phyloP scores from a whole-genome alignment of 1,140 invertebrate genomes.

The Protaetia brevitarsis region DNA sequence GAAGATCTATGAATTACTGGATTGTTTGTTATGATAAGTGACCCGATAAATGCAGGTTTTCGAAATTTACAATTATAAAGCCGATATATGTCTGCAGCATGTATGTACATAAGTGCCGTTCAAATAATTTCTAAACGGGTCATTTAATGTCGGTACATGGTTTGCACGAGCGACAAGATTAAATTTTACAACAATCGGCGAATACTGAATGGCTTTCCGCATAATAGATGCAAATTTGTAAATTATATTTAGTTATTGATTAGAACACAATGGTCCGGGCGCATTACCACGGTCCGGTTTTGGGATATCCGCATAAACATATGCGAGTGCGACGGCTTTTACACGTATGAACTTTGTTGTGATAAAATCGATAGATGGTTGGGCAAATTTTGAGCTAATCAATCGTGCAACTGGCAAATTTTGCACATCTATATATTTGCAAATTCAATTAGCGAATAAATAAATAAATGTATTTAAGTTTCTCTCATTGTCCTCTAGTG shows the following conservation, averaged over 20 bases:
- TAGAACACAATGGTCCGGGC: background rate
- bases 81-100: background rate
- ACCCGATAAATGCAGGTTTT: no score
- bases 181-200: background rate
- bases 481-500: no score
- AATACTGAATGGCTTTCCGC: background rate
- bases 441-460: no score
- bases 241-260: conserved; percentile 16
- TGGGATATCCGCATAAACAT: conserved; percentile 1
- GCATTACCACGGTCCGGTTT: background rate
- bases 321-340: no score
- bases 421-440: no score
- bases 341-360: no score
- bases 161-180: background rate
- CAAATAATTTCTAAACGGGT: background rate
- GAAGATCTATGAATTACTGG: no score
- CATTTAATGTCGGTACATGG: background rate
- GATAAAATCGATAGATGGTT: no score
- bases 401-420: no score
- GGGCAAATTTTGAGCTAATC: no score
- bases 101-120: background rate
- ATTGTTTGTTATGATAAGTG: no score
- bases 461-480: no score
- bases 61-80: background rate
- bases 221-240: conserved; percentile 12